A percentile compares a stretch with the other conserved stretches of the same genome.
phyloP scores from a whole-genome alignment of 2,113 vertebrate species.

The Muntiacus muntjak region DNA sequence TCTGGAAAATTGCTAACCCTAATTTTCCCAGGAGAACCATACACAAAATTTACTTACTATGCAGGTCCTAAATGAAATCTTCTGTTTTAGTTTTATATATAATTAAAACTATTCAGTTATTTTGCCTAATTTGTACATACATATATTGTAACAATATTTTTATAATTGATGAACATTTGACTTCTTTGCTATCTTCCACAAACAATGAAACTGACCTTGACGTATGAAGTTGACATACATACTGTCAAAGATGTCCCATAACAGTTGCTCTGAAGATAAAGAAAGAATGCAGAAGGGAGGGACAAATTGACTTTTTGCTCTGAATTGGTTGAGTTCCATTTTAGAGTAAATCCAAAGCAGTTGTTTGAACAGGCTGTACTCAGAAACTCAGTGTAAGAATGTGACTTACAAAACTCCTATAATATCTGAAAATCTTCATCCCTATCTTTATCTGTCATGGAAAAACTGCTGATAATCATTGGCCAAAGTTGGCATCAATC shows the following conservation, averaged over 20 bases:
- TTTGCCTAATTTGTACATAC: background rate
- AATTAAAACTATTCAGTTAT: background rate
- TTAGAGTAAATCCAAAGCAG: background rate
- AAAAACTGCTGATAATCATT: background rate
- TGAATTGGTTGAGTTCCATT: background rate
- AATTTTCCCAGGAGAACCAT: background rate
- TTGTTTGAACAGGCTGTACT: background rate
- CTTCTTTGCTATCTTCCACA: conserved; percentile 37
- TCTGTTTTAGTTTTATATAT: background rate
- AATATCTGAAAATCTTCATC: background rate
- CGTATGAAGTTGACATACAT: conserved; percentile 5
- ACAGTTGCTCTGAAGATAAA: background rate
- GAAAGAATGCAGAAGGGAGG: conserved; percentile 29
- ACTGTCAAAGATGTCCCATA: conserved; percentile 57
- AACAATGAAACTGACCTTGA: conserved; percentile 53
- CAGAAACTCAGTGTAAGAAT: background rate
- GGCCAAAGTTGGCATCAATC: background rate
- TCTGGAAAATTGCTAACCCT: background rate
- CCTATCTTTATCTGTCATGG: background rate
- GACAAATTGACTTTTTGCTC: background rate
- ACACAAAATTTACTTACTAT: background rate
- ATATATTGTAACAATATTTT: background rate
- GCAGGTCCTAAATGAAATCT: background rate
- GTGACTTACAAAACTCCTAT: background rate
- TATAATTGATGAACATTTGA: background rate